Evolutionary conservation across 2,797 vertebrate genomes (phyloP), one percentile per base, ranked within the genome.

Genomic region (Glossophaga mutica): DNA sequence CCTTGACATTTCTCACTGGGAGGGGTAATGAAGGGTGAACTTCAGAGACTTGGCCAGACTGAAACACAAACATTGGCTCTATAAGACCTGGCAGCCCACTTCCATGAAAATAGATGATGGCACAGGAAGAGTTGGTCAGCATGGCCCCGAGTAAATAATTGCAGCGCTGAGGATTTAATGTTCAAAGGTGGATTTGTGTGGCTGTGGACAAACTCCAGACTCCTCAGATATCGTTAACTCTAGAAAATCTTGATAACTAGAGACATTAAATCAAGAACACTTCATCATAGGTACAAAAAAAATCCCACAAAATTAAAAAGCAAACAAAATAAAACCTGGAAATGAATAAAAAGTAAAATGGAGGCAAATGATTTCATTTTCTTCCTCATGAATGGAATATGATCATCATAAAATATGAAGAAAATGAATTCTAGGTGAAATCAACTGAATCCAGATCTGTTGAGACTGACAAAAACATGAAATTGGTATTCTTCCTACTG

Each of bases 11-110:
- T 96, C 71, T 94, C 52, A 26, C 3, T 82, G 74, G 93, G 89
- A 96, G 94, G 79, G 88, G 24, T 57, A 96, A 76, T 37, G 76
- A 59, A 92, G 14, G 32, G 68, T 83, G 62, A 94, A 93, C 10
- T 91, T 65, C 59, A 73, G 94, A 94, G 73, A 91, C 67, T 71
- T 67, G 93, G 39, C 71, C 97, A 59, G 85, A 96, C 67, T 92
- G 59, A 82, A 94, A 73, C 0, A 48, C 22, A 83, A 52, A 67
- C 77, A 78, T 6, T 97, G 83, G 42, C 84, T 84, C 70, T 91
- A 78, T n/a, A n/a, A 81, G 92, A 93, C 29, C 37, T 79, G 44
- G 74, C 26, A 91, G n/a, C n/a, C 59, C 3, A 42, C 67, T 82
- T 74, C 32, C 44, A 50, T 67, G 34, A 81, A 96, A 97, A 96